A percentile compares a stretch with the other conserved stretches of the same genome.
Conservation (phyloP, 2,113 vertebrate species). For the Pristiophorus japonicus region DNA sequence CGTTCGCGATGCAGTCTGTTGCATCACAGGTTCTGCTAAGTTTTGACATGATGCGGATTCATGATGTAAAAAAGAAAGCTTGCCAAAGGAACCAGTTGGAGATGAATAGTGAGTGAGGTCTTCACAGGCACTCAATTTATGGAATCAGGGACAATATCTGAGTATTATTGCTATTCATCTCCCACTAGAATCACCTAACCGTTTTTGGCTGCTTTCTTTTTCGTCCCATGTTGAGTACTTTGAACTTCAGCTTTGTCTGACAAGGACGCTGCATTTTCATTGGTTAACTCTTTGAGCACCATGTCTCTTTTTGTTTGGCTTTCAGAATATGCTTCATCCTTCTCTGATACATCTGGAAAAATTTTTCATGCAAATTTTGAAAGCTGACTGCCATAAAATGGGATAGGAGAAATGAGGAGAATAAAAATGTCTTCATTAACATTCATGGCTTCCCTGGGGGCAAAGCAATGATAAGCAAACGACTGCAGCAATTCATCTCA, state of each 20-base stretch:
- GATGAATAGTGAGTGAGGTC: background rate
- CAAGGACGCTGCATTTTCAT: background rate
- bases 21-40: background rate
- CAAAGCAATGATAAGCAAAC: background rate
- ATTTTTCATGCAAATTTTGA: background rate
- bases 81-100: background rate
- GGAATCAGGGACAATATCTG: background rate
- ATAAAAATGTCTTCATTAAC: background rate
- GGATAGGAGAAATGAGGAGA: background rate
- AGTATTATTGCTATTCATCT: background rate
- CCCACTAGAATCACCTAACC: background rate
- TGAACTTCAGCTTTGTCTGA: background rate
- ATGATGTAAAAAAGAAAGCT: background rate
- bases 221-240: background rate
- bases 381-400: background rate
- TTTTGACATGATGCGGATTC: background rate
- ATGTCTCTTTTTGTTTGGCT: background rate
- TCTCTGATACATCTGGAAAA: background rate
- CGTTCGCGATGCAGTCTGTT: background rate
- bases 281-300: background rate
- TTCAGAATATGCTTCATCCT: background rate
- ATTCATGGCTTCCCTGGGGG: background rate
- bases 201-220: background rate
- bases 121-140: background rate
- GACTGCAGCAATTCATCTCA: background rate